Evolutionary conservation across 2,113 vertebrate species (phyloP).

Genomic region (Cygnus atratus): DNA sequence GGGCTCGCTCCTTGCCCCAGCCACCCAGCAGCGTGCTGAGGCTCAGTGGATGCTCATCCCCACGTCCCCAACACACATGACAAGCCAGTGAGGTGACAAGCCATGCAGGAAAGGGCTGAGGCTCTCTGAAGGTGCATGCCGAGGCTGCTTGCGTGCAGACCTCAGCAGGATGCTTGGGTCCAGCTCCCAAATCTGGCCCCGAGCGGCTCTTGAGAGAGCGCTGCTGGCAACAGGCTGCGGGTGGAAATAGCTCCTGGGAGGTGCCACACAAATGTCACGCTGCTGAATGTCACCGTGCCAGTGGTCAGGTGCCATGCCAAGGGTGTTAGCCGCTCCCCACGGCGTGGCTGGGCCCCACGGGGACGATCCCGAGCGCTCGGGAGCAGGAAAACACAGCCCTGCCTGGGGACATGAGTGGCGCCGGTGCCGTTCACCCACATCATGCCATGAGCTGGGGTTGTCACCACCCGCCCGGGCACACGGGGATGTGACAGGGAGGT

Average conservation of each 20-base stretch:
- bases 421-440: background rate
- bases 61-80: background rate
- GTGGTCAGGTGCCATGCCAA: accelerated
- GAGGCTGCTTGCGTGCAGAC: background rate
- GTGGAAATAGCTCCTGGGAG: background rate
- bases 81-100: background rate
- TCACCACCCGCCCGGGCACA: background rate
- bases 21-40: background rate
- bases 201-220: background rate
- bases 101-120: background rate
- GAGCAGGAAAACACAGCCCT: background rate
- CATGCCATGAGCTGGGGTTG: background rate
- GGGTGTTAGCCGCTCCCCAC: background rate
- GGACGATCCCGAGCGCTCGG: background rate
- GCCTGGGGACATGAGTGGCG: background rate
- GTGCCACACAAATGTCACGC: background rate
- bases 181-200: background rate
- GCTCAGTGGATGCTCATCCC: background rate
- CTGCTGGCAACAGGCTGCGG: background rate
- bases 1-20: background rate
- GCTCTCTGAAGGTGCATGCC: background rate
- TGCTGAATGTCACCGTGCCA: background rate
- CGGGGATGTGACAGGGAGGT: background rate
- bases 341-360: background rate
- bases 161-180: background rate